Percentiles rank a stretch among this genome's conserved stretches.
Evolutionary conservation across 37 sponge, comb jelly and placozoan species (phyloP).

Genomic region (Chondrilla cf. caribensis): DNA sequence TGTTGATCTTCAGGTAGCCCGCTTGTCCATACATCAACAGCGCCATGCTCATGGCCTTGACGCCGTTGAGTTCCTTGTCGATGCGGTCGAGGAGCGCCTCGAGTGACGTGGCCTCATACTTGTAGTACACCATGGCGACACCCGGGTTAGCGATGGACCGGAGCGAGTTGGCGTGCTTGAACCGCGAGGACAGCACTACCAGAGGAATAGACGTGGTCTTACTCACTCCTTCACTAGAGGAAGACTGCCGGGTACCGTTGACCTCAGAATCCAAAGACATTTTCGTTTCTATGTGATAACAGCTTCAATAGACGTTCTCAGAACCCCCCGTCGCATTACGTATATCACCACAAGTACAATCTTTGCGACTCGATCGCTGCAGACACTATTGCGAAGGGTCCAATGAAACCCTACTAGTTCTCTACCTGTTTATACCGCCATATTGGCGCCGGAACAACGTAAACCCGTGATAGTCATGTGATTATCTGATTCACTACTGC

Average conservation of each 20-base stretch:
- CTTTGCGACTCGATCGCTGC: too few species aligned
- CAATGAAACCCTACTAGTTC: too few species aligned
- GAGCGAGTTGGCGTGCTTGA: slow-evolving; percentile 28
- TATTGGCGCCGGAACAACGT: too few species aligned
- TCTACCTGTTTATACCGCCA: too few species aligned
- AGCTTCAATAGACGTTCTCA: too few species aligned
- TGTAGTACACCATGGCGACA: slow-evolving; percentile 65
- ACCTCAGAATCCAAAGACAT: not conserved
- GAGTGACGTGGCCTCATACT: slow-evolving; percentile 68
- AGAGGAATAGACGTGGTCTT: slow-evolving; percentile 43
- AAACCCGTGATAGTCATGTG: too few species aligned
- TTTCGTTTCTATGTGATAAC: not conserved
- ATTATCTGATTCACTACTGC: too few species aligned
- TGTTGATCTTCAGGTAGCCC: slow-evolving; percentile 56
- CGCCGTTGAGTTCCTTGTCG: slow-evolving; percentile 45
- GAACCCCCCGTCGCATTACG: too few species aligned
- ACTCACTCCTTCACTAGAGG: not conserved
- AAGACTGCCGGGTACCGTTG: not conserved
- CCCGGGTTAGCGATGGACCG: not conserved
- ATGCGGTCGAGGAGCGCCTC: slow-evolving; percentile 49
- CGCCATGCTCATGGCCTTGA: slow-evolving; percentile 62
- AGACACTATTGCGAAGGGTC: too few species aligned
- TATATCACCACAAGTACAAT: too few species aligned
- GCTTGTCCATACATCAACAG: slow-evolving; percentile 66
- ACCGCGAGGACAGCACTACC: slow-evolving; percentile 56